phyloP scores from a whole-genome alignment of 2,113 vertebrate species.

The Sphaerodactylus townsendi region DNA sequence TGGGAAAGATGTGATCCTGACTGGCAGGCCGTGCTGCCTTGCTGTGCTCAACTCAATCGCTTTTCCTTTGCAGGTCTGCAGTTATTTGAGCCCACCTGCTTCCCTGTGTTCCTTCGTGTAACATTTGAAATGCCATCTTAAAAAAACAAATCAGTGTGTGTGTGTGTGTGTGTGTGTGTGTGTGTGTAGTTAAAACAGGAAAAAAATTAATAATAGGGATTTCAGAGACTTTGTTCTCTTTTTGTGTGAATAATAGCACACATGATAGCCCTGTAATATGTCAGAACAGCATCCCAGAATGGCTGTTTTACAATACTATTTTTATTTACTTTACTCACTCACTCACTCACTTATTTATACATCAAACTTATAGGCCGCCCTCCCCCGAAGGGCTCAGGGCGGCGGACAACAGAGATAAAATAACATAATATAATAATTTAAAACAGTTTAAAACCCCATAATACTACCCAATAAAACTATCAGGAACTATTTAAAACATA shows the following conservation, averaged over 20 bases:
- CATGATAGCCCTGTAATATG: constrained; percentile 54
- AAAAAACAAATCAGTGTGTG: too few relatives aligned
- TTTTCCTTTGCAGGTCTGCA: not conserved
- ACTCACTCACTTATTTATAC: too few relatives aligned
- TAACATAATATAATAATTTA: too few relatives aligned
- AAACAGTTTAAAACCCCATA: too few relatives aligned
- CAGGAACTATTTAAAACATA: too few relatives aligned
- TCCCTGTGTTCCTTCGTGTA: constrained; percentile 41
- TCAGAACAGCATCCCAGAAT: constrained; percentile 43
- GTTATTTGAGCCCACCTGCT: constrained; percentile 18
- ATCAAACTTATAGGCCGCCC: too few relatives aligned
- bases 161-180: too few relatives aligned
- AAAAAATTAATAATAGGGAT: constrained; percentile 73
- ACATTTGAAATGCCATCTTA: constrained; percentile 57
- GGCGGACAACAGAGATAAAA: too few relatives aligned
- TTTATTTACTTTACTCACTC: too few relatives aligned
- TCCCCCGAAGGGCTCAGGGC: too few relatives aligned
- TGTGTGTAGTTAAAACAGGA: too few relatives aligned
- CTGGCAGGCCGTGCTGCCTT: not conserved
- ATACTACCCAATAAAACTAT: too few relatives aligned
- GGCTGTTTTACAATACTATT: constrained; percentile 27
- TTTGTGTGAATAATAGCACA: constrained; percentile 61
- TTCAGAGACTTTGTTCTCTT: constrained; percentile 63
- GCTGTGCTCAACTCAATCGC: not conserved
- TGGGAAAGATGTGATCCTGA: not conserved